Conservation (phyloP, 1,140 invertebrate species). For the Formica selysi region DNA sequence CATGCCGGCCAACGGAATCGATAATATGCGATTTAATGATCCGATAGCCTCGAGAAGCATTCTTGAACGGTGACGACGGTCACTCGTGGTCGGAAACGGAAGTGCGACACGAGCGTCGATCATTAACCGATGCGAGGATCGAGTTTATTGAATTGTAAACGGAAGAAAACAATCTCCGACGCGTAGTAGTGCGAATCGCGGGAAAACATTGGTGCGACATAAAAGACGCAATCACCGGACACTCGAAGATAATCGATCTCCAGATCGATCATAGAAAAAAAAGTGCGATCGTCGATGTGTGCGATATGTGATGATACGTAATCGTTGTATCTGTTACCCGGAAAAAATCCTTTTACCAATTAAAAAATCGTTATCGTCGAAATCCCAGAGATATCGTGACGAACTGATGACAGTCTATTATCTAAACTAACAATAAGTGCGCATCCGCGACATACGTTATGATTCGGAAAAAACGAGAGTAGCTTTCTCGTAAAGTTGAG, state of each 20-base stretch:
- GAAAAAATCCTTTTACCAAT: not conserved
- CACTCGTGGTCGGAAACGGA: not conserved
- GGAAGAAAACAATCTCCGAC: not conserved
- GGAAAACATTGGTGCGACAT: not conserved
- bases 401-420: constrained; percentile 6
- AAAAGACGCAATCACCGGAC: not conserved
- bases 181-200: not conserved
- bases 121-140: not conserved
- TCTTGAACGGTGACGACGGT: not conserved
- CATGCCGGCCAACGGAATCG: not conserved
- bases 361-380: constrained; percentile 1
- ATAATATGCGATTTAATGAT: not conserved
- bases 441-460: not conserved
- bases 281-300: not conserved
- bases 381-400: not conserved
- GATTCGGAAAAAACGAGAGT: not conserved
- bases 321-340: constrained; percentile 6
- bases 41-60: not conserved
- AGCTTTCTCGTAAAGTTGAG: not conserved
- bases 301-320: not conserved
- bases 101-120: not conserved
- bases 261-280: not conserved
- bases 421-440: not conserved
- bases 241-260: constrained; percentile 31
- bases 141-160: not conserved